phyloP scores from a whole-genome alignment of 2,888 invertebrate genomes.

The Melanostoma scalare region DNA sequence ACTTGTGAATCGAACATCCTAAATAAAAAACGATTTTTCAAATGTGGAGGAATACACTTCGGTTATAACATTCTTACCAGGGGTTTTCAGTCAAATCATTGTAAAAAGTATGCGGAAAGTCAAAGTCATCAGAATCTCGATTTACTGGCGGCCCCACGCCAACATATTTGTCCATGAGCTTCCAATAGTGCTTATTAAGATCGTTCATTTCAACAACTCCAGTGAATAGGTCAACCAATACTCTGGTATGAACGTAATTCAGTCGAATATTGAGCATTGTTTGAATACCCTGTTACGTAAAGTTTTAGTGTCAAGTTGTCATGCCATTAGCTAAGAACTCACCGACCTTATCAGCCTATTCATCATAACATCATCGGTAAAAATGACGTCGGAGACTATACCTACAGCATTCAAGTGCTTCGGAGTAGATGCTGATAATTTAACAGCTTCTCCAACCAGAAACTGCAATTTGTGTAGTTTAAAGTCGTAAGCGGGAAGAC shows the following conservation, averaged over 20 bases:
- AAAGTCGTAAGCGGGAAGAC: slow-evolving; percentile 24
- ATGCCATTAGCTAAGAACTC: neutral
- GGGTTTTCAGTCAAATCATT: neutral
- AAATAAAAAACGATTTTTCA: neutral
- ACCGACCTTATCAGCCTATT: slow-evolving; percentile 36
- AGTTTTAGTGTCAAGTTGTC: neutral
- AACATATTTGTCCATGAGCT: slow-evolving; percentile 84
- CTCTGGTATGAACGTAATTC: slow-evolving; percentile 78
- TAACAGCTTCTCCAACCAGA: slow-evolving; percentile 7
- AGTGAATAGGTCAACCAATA: slow-evolving; percentile 87
- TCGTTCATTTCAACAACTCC: slow-evolving; percentile 84
- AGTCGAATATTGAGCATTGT: neutral
- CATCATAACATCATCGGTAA: neutral
- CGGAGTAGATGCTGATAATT: slow-evolving; percentile 39
- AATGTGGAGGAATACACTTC: no score
- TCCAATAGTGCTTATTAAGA: slow-evolving; percentile 87
- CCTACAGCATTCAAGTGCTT: slow-evolving; percentile 11
- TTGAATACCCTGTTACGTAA: neutral
- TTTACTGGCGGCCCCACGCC: slow-evolving; percentile 86
- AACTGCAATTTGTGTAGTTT: slow-evolving; percentile 1
- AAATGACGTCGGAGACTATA: neutral
- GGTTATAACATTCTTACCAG: neutral
- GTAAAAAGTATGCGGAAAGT: neutral
- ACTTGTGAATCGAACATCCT: slow-evolving; percentile 16
- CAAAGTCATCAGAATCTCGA: slow-evolving; percentile 76